A percentile compares a stretch with the other conserved stretches of the same genome.
phyloP scores from a whole-genome alignment of 2,888 invertebrate species.

The Congeria kusceri region DNA sequence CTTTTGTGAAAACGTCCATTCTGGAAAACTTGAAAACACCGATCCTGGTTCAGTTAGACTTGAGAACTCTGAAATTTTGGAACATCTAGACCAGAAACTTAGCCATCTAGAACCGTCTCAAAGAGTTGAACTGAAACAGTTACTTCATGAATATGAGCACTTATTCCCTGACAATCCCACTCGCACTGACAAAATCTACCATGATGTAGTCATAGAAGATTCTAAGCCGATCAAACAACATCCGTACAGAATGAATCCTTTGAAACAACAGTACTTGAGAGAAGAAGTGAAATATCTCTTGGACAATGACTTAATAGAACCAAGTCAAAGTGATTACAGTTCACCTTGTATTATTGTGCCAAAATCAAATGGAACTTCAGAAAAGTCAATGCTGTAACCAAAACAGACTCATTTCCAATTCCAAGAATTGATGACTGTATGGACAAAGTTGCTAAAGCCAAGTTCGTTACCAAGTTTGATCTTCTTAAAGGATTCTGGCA shows the following conservation, averaged over 20 bases:
- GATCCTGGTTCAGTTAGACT: slow-evolving; percentile 15
- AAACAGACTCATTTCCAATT: slow-evolving; percentile 66
- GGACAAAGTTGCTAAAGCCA: slow-evolving; percentile 61
- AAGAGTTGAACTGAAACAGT: slow-evolving; percentile 20
- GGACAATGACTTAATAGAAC: slow-evolving; percentile 68
- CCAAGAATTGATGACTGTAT: slow-evolving; percentile 70
- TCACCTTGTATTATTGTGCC: slow-evolving; percentile 65
- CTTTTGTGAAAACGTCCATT: no score
- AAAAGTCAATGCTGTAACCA: slow-evolving; percentile 65
- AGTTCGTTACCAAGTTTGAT: slow-evolving; percentile 67
- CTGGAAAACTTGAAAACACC: not conserved
- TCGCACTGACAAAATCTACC: slow-evolving; percentile 32
- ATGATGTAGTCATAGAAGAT: slow-evolving; percentile 45
- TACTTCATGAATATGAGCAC: slow-evolving; percentile 42
- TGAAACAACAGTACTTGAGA: slow-evolving; percentile 46
- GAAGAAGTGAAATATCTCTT: slow-evolving; percentile 64
- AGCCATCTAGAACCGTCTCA: not conserved
- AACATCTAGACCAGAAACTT: slow-evolving; percentile 41
- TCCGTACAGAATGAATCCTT: slow-evolving; percentile 53
- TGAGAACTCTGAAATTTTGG: slow-evolving; percentile 46
- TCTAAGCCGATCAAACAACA: slow-evolving; percentile 55
- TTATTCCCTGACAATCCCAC: slow-evolving; percentile 56
- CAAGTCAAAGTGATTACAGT: slow-evolving; percentile 62
- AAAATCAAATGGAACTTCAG: slow-evolving; percentile 52
- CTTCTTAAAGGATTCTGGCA: slow-evolving; percentile 53